Evolutionary conservation across 2,888 invertebrate species (phyloP).

Genomic region (Mystacides longicornis): DNA sequence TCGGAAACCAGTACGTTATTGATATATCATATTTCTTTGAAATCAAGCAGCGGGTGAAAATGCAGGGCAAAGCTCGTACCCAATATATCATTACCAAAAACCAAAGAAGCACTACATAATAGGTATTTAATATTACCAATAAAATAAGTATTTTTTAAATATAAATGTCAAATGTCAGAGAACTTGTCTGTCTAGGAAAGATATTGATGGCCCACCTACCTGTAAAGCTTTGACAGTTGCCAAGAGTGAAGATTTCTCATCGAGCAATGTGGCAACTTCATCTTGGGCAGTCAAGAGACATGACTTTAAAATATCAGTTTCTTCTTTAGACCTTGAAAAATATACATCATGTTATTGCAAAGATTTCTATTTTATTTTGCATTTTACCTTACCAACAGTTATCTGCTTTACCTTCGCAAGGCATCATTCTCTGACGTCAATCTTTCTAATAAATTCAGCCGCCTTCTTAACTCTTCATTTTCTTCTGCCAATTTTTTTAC

Average conservation of each 20-base stretch:
- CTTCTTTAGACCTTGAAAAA: constrained; percentile 23
- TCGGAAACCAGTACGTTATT: too few species aligned
- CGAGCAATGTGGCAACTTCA: constrained; percentile 60
- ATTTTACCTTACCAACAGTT: not conserved
- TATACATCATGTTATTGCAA: not conserved
- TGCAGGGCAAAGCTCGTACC: too few species aligned
- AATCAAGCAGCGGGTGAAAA: too few species aligned
- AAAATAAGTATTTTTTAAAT: too few species aligned
- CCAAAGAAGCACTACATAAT: too few species aligned
- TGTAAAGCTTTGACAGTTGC: constrained; percentile 63
- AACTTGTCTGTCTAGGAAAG: too few species aligned
- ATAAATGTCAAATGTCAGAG: too few species aligned
- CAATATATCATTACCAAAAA: too few species aligned
- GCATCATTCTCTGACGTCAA: constrained; percentile 47
- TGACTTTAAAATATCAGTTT: constrained; percentile 48
- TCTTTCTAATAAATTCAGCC: constrained; percentile 43
- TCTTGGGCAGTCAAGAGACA: constrained; percentile 65
- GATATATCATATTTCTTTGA: too few species aligned
- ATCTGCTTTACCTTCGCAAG: constrained; percentile 21
- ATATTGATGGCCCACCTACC: too few species aligned
- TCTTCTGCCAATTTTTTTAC: constrained; percentile 39
- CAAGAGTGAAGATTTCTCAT: constrained; percentile 66
- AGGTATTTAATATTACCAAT: too few species aligned
- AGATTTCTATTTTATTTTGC: not conserved
- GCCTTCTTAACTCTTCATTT: constrained; percentile 46